Evolutionary conservation across 2,797 vertebrate species (phyloP).

Genomic region (Dipus sagitta): DNA sequence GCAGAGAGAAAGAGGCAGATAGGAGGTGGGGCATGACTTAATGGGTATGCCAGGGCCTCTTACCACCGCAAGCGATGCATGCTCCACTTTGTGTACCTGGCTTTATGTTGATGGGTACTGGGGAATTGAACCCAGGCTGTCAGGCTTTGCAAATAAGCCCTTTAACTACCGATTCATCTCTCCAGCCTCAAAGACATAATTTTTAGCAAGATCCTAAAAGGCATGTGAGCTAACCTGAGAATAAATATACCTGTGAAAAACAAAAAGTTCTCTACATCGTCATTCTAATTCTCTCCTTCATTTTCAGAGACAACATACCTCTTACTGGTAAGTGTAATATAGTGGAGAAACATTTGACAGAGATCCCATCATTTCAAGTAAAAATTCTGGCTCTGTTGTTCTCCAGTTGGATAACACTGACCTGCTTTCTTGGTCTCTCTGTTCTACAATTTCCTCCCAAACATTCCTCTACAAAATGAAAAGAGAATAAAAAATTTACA

Average conservation of each 20-base stretch:
- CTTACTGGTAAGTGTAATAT: background rate
- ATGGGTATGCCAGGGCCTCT: too few species aligned
- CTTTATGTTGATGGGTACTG: too few species aligned
- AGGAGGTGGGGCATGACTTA: too few species aligned
- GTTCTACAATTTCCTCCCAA: background rate
- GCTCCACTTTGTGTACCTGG: too few species aligned
- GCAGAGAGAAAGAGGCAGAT: too few species aligned
- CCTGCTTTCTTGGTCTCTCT: background rate
- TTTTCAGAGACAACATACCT: background rate
- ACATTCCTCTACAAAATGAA: background rate
- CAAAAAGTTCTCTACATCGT: background rate
- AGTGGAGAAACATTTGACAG: background rate
- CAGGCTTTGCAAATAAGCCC: too few species aligned
- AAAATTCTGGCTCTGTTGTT: background rate
- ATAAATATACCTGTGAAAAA: background rate
- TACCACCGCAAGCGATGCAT: too few species aligned
- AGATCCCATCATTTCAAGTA: background rate
- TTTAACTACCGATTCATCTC: too few species aligned
- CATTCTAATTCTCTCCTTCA: background rate
- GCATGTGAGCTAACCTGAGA: background rate
- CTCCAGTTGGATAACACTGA: background rate
- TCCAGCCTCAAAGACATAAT: background rate
- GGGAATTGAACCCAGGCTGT: too few species aligned
- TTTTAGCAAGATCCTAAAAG: conserved; percentile 8
- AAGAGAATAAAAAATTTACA: background rate